Evolutionary conservation across 2,113 vertebrate genomes (phyloP).

Genomic region (Nesospiza acunhae): DNA sequence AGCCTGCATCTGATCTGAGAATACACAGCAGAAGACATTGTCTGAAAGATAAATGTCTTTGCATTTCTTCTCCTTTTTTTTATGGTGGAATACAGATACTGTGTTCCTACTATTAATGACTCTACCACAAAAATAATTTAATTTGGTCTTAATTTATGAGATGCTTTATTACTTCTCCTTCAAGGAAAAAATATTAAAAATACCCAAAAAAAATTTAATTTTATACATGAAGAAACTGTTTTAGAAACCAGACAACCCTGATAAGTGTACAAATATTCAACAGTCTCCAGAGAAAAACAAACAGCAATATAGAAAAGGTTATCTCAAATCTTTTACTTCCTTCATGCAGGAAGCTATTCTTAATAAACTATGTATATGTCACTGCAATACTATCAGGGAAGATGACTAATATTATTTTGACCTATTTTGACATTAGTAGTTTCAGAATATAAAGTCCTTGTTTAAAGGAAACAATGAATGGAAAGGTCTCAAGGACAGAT

Average conservation of each 20-base stretch:
- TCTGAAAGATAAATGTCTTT: background rate
- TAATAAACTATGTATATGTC: background rate
- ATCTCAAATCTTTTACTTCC: background rate
- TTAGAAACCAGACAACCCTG: background rate
- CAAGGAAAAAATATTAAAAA: background rate
- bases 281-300: background rate
- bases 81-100: background rate
- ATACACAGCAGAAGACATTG: background rate
- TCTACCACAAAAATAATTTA: background rate
- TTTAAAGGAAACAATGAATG: background rate
- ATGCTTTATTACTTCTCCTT: background rate
- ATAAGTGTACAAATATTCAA: background rate
- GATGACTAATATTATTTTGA: background rate
- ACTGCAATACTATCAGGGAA: background rate
- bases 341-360: background rate
- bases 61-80: background rate
- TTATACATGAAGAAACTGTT: background rate
- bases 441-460: background rate
- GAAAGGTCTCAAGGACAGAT: background rate
- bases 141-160: background rate
- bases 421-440: background rate
- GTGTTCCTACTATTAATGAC: background rate
- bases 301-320: background rate
- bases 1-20: background rate
- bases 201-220: background rate